phyloP scores from a whole-genome alignment of 1,140 invertebrate genomes.

The Drosophila pseudoananassae region DNA sequence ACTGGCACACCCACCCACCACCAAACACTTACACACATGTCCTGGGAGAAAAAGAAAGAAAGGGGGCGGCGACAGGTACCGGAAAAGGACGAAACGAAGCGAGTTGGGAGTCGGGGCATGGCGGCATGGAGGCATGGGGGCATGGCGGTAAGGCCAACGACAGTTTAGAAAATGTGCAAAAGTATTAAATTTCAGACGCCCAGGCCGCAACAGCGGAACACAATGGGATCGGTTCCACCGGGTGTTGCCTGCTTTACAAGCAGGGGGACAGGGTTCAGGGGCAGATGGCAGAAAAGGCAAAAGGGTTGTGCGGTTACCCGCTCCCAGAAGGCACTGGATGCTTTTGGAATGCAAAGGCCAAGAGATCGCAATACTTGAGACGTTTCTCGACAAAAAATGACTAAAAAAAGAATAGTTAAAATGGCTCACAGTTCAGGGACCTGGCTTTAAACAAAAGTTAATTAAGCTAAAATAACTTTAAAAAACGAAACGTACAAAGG shows the following conservation, averaged over 20 bases:
- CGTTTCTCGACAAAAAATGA: background rate
- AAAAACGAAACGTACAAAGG: no score
- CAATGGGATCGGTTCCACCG: slow-evolving; percentile 22
- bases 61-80: background rate
- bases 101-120: background rate
- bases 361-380: slow-evolving; percentile 19
- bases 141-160: slow-evolving; percentile 32
- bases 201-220: slow-evolving; percentile 40
- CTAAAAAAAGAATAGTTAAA: background rate
- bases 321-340: background rate
- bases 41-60: slow-evolving; percentile 12
- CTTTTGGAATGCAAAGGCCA: background rate
- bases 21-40: slow-evolving; percentile 27
- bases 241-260: slow-evolving; percentile 7
- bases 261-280: background rate
- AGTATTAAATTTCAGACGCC: slow-evolving; percentile 58
- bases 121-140: no score
- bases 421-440: background rate
- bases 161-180: slow-evolving; percentile 61
- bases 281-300: slow-evolving; percentile 8
- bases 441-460: background rate
- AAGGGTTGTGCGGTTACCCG: slow-evolving; percentile 20
- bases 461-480: background rate
- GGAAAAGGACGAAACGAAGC: background rate
- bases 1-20: background rate